phyloP scores from a whole-genome alignment of 2,888 invertebrate species.

The Netelia virgata region DNA sequence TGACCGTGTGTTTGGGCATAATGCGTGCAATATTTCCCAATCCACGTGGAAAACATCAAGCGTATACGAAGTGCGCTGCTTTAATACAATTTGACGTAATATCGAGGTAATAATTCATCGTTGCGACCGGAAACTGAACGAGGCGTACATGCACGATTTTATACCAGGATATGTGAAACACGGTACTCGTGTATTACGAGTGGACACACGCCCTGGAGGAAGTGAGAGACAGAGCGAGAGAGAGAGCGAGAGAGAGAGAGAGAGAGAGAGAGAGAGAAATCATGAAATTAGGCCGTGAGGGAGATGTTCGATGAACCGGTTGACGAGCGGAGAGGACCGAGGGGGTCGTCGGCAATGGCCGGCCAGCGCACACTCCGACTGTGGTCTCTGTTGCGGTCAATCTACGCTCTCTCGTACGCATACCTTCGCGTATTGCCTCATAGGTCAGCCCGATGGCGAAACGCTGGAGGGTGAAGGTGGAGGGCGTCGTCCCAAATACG shows the following conservation, averaged over 20 bases:
- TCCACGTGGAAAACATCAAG: background rate
- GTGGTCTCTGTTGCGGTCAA: slow-evolving; percentile 54
- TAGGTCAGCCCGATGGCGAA: slow-evolving; percentile 34
- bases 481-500: slow-evolving; percentile 56
- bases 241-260: background rate
- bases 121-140: background rate
- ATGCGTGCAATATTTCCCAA: too few species aligned
- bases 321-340: slow-evolving; percentile 46
- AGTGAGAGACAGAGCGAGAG: background rate
- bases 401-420: slow-evolving; percentile 51
- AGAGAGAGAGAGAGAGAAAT: background rate
- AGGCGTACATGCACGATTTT: background rate
- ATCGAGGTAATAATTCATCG: slow-evolving; percentile 4
- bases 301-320: slow-evolving; percentile 55
- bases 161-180: background rate
- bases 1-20: too few species aligned
- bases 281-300: slow-evolving; percentile 61
- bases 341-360: background rate
- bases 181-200: slow-evolving; percentile 14
- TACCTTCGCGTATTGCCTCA: slow-evolving; percentile 57
- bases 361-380: slow-evolving; percentile 12
- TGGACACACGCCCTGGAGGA: background rate
- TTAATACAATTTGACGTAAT: slow-evolving; percentile 5
- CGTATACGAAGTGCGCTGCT: background rate
- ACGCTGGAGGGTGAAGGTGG: slow-evolving; percentile 7